Conservation (phyloP, 2,797 vertebrate genomes). For the Chrosomus eos region DNA sequence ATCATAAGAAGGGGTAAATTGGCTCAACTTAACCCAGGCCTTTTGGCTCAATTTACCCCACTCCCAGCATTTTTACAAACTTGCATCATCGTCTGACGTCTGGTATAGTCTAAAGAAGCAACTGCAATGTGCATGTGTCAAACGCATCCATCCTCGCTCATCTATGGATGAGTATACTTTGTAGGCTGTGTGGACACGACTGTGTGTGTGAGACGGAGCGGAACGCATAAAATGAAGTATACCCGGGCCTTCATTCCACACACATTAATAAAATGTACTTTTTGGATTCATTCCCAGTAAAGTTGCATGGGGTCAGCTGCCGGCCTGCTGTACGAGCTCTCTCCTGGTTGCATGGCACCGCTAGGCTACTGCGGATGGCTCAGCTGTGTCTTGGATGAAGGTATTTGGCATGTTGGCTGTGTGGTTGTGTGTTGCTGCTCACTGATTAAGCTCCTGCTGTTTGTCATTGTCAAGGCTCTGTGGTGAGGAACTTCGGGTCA, state of each 20-base stretch:
- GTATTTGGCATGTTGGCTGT: background rate
- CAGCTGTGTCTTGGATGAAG: background rate
- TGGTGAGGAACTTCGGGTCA: background rate
- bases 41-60: too few species aligned
- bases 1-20: too few species aligned
- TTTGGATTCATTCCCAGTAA: background rate
- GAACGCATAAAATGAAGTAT: background rate
- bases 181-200: background rate
- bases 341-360: background rate
- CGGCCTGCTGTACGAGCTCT: background rate
- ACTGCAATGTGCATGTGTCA: background rate
- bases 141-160: too few species aligned
- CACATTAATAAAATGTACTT: background rate
- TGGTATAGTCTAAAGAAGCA: background rate
- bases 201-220: background rate
- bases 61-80: too few species aligned
- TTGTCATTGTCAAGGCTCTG: background rate
- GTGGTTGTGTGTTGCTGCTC: background rate
- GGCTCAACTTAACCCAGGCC: too few species aligned
- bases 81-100: too few species aligned
- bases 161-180: background rate
- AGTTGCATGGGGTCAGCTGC: background rate
- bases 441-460: background rate
- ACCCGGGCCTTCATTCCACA: background rate
- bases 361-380: background rate